These are phyloP conservation scores for Tokudaia muenninki DNA, from an alignment of 2,797 vertebrate genomes.

Conservation along the genomic window DNA sequence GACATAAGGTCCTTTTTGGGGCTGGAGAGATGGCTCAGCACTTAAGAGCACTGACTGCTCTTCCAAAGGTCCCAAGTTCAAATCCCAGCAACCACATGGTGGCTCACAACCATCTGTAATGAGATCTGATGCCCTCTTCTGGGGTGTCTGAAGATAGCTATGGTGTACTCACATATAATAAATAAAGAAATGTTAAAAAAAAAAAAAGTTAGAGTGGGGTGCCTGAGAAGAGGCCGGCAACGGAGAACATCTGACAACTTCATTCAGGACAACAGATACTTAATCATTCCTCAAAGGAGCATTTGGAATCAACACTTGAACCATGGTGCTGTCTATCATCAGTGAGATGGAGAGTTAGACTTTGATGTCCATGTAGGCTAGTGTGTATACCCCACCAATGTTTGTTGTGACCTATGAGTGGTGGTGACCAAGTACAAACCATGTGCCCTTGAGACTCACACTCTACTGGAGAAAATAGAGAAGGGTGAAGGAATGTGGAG, in stretches of 20 bases:
- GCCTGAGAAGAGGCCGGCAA: background rate
- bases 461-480: background rate
- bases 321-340: background rate
- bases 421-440: background rate
- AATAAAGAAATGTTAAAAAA: no score
- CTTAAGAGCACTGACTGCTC: no score
- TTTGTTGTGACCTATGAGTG: background rate
- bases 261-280: background rate
- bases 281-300: background rate
- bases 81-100: no score
- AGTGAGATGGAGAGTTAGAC: background rate
- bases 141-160: no score
- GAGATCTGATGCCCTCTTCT: no score
- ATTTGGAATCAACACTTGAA: background rate
- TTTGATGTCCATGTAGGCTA: background rate
- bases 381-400: background rate
- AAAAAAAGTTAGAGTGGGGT: background rate
- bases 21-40: no score
- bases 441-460: background rate
- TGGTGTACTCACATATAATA: no score
- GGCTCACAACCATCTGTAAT: no score
- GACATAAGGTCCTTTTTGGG: no score
- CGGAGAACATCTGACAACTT: rapidly evolving
- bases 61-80: no score
- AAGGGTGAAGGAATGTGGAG: background rate